These are phyloP conservation scores for Otis tarda DNA, from an alignment of 2,113 vertebrate species.

Conservation along the genomic window DNA sequence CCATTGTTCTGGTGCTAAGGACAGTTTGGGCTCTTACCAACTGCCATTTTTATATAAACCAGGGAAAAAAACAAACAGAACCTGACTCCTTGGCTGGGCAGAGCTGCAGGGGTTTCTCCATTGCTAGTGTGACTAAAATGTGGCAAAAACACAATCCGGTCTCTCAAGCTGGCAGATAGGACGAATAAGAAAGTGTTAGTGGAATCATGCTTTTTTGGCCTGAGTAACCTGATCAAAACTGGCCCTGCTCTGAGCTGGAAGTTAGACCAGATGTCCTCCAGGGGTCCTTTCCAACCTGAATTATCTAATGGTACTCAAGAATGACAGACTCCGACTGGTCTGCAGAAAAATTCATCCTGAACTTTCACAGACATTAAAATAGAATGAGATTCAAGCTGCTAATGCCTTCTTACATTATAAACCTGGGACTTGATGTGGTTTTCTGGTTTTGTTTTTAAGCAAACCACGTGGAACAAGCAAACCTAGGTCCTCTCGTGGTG, in stretches of 20 bases:
- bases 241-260: background rate
- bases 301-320: background rate
- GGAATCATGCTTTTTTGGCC: background rate
- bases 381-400: background rate
- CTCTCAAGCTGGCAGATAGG: background rate
- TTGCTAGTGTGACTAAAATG: background rate
- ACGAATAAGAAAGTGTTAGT: background rate
- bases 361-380: background rate
- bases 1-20: background rate
- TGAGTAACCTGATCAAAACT: background rate
- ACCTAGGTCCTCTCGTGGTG: background rate
- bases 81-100: background rate
- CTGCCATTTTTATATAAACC: background rate
- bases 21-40: background rate
- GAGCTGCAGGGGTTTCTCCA: background rate
- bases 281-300: background rate
- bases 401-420: background rate
- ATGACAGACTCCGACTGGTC: background rate
- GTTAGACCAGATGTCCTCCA: background rate
- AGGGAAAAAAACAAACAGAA: background rate
- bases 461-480: background rate
- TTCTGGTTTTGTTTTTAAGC: constrained; percentile 4
- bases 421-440: background rate
- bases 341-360: background rate
- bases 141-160: background rate